Percentiles rank a stretch among this genome's conserved stretches.
Conservation (phyloP, 1,140 invertebrate species). For the Aphaenogaster floridana region DNA sequence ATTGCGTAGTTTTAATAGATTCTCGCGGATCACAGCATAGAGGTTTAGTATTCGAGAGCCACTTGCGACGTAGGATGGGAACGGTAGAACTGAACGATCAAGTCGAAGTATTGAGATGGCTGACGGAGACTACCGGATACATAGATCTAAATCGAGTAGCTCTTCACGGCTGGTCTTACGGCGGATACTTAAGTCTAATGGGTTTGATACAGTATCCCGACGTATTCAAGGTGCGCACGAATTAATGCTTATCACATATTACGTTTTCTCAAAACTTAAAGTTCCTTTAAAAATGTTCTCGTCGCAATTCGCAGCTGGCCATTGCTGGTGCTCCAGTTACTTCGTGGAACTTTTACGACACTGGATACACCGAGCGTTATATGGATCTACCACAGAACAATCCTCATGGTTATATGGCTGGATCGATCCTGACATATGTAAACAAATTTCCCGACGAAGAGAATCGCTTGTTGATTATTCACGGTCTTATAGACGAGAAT, state of each 20-base stretch:
- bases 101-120: conserved; percentile 96
- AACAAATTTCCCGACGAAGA: conserved; percentile 97
- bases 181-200: conserved; percentile 95
- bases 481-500: conserved; percentile 99
- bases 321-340: conserved; percentile 99
- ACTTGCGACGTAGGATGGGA: conserved; percentile 96
- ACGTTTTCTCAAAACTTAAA: not conserved
- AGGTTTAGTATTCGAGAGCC: conserved; percentile 96
- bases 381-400: conserved; percentile 97
- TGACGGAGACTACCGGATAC: conserved; percentile 94
- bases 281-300: not conserved
- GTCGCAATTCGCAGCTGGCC: conserved; percentile 88
- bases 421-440: conserved; percentile 93
- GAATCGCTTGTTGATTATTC: conserved; percentile 97
- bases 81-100: conserved; percentile 98
- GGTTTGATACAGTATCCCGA: conserved; percentile 94
- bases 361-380: conserved; percentile 99
- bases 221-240: conserved; percentile 91
- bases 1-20: conserved; percentile 98
- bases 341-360: conserved; percentile 97
- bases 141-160: conserved; percentile 97
- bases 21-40: conserved; percentile 97
- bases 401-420: conserved; percentile 92
- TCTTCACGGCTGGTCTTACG: conserved; percentile 99
- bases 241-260: not conserved